Evolutionary conservation across 2,888 invertebrate species (phyloP), one percentile per base, ranked within the genome.

Genomic region (Chloromyia formosa): DNA sequence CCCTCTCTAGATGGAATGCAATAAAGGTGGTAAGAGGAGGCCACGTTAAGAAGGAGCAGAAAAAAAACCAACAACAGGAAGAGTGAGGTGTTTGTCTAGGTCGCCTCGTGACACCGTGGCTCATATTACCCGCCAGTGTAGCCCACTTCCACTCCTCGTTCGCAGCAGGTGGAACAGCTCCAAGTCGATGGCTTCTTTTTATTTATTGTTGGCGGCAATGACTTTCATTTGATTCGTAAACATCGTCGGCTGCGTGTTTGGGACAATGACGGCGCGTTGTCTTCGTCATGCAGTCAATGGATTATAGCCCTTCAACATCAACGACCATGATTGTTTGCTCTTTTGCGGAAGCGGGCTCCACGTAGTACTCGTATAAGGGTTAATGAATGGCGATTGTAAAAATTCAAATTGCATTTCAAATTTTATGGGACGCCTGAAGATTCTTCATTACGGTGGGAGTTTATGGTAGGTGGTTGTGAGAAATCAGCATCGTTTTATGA

Each of bases 181-280:
- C 27, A 23, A 60, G 22, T 60, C 27, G 60, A 9, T 49, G 20
- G 5, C 42, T 66, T 66, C 45, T 49, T n/a, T 53, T 9, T 69
- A 22, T 53, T 53, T 69, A 49, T 69, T 56, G 56, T 71, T 54
- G 5, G 27, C 40, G 40, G 22, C 12, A 64, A 42, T 40, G 42
- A 40, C 16, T 53, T n/a, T 27, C 54, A 27, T 71, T 71, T 56
- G 71, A 71, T 56, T 71, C 58, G 71, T 71, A 71, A 71, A 71
- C 42, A 71, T 5, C 18, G 14, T 5, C 18, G 14, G 42, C 12
- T 10, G 35, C 69, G 35, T 27, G 35, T 35, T 66, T 16, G 49
- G n/a, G 12, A 49, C 66, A 45, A 66, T 66, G 22, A 49, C 49
- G 20, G 22, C 20, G 16, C 49, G 22, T 20, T 62, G 40, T 10